Percentiles rank a stretch among this genome's conserved stretches.
Evolutionary conservation across 2,113 vertebrate genomes (phyloP).

Genomic region (Turnix velox): DNA sequence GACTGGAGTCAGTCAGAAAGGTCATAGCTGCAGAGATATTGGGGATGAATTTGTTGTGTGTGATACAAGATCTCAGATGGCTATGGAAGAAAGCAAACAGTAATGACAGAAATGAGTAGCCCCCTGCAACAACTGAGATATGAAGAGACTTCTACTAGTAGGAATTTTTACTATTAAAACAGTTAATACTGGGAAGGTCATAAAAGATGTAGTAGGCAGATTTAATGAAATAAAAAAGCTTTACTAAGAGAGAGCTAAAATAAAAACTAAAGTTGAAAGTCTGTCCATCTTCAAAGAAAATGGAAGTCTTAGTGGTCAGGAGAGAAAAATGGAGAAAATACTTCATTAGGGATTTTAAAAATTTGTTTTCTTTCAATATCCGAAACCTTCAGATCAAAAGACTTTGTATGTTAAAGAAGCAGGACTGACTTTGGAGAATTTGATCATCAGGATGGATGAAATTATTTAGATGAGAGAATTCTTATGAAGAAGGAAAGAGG

Average conservation of each 20-base stretch:
- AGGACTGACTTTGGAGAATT: not conserved
- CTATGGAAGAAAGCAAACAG: not conserved
- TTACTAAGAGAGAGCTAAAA: not conserved
- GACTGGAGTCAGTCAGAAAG: not conserved
- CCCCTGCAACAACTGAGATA: not conserved
- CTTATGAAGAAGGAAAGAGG: not conserved
- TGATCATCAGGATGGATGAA: not conserved
- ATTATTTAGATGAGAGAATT: not conserved
- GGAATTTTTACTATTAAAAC: not conserved
- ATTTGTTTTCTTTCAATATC: not conserved
- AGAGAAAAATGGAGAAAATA: not conserved
- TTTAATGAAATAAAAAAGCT: not conserved
- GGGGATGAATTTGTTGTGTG: not conserved
- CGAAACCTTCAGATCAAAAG: not conserved
- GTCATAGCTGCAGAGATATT: not conserved
- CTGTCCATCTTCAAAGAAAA: not conserved
- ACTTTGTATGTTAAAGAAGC: not conserved
- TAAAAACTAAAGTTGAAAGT: not conserved
- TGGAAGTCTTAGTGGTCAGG: not conserved
- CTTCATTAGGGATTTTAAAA: not conserved
- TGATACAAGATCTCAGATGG: not conserved
- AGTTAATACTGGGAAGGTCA: not conserved
- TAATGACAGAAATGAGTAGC: not conserved
- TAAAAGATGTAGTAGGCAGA: not conserved
- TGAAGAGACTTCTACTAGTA: not conserved